Percentiles rank a stretch among this genome's conserved stretches.
These are phyloP conservation scores for Nematopogon swammerdamellus DNA, from an alignment of 2,888 invertebrate species.

Conservation along the genomic window DNA sequence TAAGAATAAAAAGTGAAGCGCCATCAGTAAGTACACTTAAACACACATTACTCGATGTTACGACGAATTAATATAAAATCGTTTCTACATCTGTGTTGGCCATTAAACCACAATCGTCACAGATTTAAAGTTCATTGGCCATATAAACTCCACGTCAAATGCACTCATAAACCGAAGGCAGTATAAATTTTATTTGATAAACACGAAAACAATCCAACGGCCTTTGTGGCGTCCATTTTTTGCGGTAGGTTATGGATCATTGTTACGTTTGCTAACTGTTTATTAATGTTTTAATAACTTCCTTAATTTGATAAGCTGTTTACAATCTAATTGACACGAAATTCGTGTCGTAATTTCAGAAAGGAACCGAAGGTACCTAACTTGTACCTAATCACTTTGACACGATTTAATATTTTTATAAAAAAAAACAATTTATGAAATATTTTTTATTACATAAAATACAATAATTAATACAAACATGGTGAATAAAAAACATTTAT, in stretches of 20 bases:
- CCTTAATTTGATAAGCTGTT: background rate
- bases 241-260: conserved; percentile 41
- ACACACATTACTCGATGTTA: no score
- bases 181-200: conserved; percentile 42
- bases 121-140: conserved; percentile 46
- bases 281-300: background rate
- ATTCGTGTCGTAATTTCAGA: no score
- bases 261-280: conserved; percentile 16
- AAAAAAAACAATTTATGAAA: no score
- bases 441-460: no score
- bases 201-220: conserved; percentile 42
- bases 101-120: conserved; percentile 44
- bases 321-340: no score
- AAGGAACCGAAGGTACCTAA: no score
- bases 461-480: no score
- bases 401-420: no score
- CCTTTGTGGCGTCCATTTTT: conserved; percentile 36
- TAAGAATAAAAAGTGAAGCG: no score
- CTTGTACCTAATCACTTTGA: no score
- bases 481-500: no score
- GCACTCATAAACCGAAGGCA: conserved; percentile 30
- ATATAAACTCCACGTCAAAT: conserved; percentile 20
- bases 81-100: conserved; percentile 15
- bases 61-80: background rate
- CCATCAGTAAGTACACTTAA: no score